Percentiles rank a stretch among this genome's conserved stretches.
Conservation (phyloP, 2,113 vertebrate genomes). For the Bettongia penicillata region DNA sequence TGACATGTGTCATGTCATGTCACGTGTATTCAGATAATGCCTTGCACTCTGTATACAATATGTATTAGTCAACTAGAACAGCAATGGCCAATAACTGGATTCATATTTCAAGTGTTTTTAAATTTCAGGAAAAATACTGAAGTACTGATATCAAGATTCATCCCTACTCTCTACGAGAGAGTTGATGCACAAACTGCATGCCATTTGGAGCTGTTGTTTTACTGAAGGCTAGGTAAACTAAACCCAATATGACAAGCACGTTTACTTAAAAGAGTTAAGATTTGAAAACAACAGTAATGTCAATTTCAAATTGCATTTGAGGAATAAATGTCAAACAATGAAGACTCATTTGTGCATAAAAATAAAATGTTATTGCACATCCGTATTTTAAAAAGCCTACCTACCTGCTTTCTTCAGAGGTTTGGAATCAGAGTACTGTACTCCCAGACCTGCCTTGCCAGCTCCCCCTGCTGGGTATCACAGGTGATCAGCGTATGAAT, state of each 20-base stretch:
- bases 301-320: slow-evolving; percentile 53
- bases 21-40: neutral
- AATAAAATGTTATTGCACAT: neutral
- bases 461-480: slow-evolving; percentile 61
- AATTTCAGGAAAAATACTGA: slow-evolving; percentile 21
- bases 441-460: slow-evolving; percentile 31
- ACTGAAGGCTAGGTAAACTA: neutral
- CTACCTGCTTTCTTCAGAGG: neutral
- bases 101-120: slow-evolving; percentile 6
- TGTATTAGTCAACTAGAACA: slow-evolving; percentile 17
- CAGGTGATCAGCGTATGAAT: neutral
- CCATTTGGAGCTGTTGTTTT: slow-evolving; percentile 17
- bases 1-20: neutral
- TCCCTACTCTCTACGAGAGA: neutral
- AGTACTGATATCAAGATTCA: neutral
- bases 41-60: slow-evolving; percentile 7
- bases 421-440: neutral
- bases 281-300: slow-evolving; percentile 27
- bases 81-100: neutral
- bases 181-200: neutral
- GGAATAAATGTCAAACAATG: slow-evolving; percentile 39
- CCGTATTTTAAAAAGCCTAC: neutral
- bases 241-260: neutral
- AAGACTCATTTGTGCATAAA: slow-evolving; percentile 23
- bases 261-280: slow-evolving; percentile 50